phyloP scores from a whole-genome alignment of 2,888 invertebrate genomes.

The Plusia festucae region DNA sequence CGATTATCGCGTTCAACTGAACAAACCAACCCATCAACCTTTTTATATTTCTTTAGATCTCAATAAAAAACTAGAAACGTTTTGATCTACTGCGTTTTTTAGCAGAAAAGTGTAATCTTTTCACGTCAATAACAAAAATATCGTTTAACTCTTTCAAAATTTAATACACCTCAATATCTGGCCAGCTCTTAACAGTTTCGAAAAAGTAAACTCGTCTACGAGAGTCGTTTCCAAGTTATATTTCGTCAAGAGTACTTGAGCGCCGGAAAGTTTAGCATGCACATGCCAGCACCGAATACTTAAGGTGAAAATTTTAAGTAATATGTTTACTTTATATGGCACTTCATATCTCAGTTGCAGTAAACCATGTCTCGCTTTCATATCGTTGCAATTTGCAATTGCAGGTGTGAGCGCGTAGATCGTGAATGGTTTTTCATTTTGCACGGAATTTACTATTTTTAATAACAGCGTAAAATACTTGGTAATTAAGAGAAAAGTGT shows the following conservation, averaged over 20 bases:
- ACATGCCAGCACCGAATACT: slow-evolving; percentile 34
- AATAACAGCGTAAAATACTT: background rate
- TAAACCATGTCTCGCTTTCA: slow-evolving; percentile 23
- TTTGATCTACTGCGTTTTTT: too few relatives aligned
- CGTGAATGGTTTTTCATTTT: slow-evolving; percentile 10
- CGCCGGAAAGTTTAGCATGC: slow-evolving; percentile 43
- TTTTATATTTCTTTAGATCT: too few relatives aligned
- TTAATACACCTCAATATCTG: slow-evolving; percentile 11
- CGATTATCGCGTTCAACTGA: too few relatives aligned
- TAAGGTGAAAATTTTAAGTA: slow-evolving; percentile 44
- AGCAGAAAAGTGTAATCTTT: too few relatives aligned
- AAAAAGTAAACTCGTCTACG: slow-evolving; percentile 23
- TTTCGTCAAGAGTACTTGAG: slow-evolving; percentile 27
- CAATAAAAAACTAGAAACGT: too few relatives aligned
- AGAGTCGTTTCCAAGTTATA: slow-evolving; percentile 36
- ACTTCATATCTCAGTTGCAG: slow-evolving; percentile 18
- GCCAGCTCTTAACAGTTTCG: slow-evolving; percentile 10
- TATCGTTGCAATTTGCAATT: slow-evolving; percentile 13
- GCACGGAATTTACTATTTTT: background rate
- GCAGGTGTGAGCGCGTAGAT: slow-evolving; percentile 9
- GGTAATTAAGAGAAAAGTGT: background rate
- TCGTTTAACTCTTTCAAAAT: background rate
- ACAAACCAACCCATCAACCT: too few relatives aligned
- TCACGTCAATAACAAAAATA: background rate
- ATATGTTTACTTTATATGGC: slow-evolving; percentile 32